phyloP scores from a whole-genome alignment of 2,113 vertebrate species.

The Dipodomys ordii region DNA sequence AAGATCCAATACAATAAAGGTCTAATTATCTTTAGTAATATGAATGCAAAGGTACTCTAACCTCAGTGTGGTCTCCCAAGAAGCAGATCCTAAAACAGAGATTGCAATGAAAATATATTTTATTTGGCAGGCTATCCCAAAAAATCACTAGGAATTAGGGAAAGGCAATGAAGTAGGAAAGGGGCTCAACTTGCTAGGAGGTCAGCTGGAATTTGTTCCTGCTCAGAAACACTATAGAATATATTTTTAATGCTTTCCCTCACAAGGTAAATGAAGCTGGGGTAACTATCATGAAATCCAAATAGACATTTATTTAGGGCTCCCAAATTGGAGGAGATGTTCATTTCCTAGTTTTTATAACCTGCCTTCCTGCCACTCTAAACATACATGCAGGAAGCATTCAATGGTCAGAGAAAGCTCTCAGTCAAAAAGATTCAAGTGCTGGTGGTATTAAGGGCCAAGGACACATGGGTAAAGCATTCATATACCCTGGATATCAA shows the following conservation, averaged over 20 bases:
- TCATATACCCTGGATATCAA: not conserved
- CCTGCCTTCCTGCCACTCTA: not conserved
- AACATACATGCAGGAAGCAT: too few species aligned
- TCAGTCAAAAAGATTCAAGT: not conserved
- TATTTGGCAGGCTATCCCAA: not conserved
- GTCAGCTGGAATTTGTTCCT: not conserved
- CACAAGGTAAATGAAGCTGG: not conserved
- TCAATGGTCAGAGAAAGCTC: not conserved
- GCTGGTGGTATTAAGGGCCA: not conserved
- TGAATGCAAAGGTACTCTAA: not conserved
- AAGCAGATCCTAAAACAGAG: not conserved
- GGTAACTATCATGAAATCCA: not conserved
- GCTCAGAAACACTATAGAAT: not conserved
- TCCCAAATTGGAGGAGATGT: not conserved
- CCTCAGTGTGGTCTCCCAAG: not conserved
- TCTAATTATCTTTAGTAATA: not conserved
- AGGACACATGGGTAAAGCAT: not conserved
- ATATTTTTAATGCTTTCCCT: not conserved
- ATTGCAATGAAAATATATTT: constrained; percentile 24
- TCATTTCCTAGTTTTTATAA: not conserved
- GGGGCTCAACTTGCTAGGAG: not conserved
- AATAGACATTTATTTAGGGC: not conserved
- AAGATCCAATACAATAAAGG: not conserved
- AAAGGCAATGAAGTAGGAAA: not conserved
- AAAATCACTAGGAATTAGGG: not conserved